These are phyloP conservation scores for Pseudomyrmex gracilis DNA, from an alignment of 1,140 invertebrate species.

Conservation along the genomic window DNA sequence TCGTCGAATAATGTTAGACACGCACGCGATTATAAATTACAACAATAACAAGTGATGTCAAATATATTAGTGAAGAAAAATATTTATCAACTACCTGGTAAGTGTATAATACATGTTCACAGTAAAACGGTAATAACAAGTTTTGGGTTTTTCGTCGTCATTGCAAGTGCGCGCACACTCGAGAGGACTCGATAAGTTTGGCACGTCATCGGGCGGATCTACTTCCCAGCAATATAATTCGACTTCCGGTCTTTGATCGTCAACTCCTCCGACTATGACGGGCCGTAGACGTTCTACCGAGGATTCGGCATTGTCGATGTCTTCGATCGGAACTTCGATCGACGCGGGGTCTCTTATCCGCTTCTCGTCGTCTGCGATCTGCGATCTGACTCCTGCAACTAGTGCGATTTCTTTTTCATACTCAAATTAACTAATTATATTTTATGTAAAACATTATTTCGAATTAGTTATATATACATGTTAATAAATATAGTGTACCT, in stretches of 20 bases:
- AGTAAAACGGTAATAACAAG: constrained; percentile 95
- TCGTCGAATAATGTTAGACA: too few relatives aligned
- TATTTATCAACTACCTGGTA: constrained; percentile 90
- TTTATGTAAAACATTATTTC: too few relatives aligned
- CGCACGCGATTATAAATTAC: too few relatives aligned
- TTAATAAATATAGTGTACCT: background rate
- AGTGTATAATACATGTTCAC: constrained; percentile 94
- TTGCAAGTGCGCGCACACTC: constrained; percentile 93
- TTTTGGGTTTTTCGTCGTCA: constrained; percentile 91
- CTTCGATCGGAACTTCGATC: background rate
- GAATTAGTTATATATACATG: background rate
- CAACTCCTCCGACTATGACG: background rate
- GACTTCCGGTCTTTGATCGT: background rate
- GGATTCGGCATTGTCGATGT: too few relatives aligned
- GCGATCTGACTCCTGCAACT: constrained; percentile 3
- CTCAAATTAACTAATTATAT: background rate
- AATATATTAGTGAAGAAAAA: too few relatives aligned
- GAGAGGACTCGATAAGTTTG: constrained; percentile 91
- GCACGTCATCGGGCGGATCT: constrained; percentile 84
- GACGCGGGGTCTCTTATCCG: background rate
- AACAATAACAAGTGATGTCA: too few relatives aligned
- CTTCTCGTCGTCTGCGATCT: background rate
- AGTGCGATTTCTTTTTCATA: background rate
- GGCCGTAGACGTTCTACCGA: background rate
- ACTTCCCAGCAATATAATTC: constrained; percentile 59